Conservation (phyloP, 2,113 vertebrate genomes). For the Poecilia latipinna region DNA sequence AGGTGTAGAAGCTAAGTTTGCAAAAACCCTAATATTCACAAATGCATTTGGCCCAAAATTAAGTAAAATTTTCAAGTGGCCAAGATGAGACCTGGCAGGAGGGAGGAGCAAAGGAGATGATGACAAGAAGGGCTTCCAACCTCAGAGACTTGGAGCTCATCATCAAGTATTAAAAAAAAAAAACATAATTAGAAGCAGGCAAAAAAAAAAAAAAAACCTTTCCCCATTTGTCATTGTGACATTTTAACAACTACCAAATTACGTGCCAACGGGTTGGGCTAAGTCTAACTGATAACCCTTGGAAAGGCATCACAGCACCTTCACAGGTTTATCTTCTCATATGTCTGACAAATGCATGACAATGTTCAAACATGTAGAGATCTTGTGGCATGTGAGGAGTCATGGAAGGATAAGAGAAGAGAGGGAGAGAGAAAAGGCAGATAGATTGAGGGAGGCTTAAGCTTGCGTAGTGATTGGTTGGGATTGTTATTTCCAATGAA, state of each 20-base stretch:
- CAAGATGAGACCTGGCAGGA: not conserved
- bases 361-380: slow-evolving; percentile 24
- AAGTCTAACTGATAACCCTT: not conserved
- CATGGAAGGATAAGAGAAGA: slow-evolving; percentile 12
- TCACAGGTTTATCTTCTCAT: not conserved
- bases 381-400: slow-evolving; percentile 29
- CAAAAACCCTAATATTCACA: too few species aligned
- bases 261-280: too few species aligned
- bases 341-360: slow-evolving; percentile 2
- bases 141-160: not conserved
- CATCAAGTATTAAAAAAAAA: not conserved
- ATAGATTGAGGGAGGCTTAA: slow-evolving; percentile 48
- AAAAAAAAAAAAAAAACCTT: not conserved
- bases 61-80: not conserved
- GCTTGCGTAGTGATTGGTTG: slow-evolving; percentile 61
- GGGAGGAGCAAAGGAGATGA: not conserved
- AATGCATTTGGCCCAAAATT: not conserved
- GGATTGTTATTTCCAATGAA: slow-evolving; percentile 66
- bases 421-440: slow-evolving; percentile 13
- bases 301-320: not conserved
- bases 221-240: not conserved
- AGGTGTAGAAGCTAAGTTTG: too few species aligned
- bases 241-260: not conserved
- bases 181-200: not conserved
- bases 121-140: not conserved